Evolutionary conservation across 2,888 invertebrate genomes (phyloP), one percentile per base, ranked within the genome.

Genomic region (Caenorhabditis zanzibari): DNA sequence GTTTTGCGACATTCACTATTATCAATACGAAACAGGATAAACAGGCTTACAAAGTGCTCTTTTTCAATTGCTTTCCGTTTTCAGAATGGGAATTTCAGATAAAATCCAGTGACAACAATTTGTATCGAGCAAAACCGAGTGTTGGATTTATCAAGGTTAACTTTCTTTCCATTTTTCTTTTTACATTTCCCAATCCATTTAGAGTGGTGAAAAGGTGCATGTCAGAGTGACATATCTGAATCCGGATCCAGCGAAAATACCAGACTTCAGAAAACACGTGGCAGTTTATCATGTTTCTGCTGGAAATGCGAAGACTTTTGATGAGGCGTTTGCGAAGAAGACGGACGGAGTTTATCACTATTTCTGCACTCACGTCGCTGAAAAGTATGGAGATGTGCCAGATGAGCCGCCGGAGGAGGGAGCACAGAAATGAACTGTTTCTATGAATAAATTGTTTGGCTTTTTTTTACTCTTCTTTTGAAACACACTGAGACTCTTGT

Each of bases 121-220:
- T 28, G 19, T 68, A 52, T 32, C 52, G 52, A 7, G 9, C 66
- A 35, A 68, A 68, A 16, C 66, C 66, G 28, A 68, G 66, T 52
- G 66, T 68, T 35, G 66, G 66, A 7, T 68, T 68, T 14, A 68
- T 68, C 14, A 52, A 68, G 35, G 66, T n/a, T n/a, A n/a, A n/a
- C n/a, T n/a, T 68, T 0, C 7, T 5, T 52, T 22, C 14, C 6
- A 26, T 26, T 14, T 10, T 26, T 26, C 10, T 26, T 19, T 5
- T 0, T 52, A 22, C 9, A 6, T 22, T 7, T 0, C 0, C 3
- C 16, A 52, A 52, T 1, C 3, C 7, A 9, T 44, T 14, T 52
- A 68, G 66, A 1, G 19, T 0, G 52, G 52, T 16, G 66, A 68
- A 35, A 52, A 52, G 52, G 52, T 68, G 19, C 66, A 68, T 38